Base-by-base conservation (phyloP, 2,888 invertebrate species). In the Melinaea menophilus region DNA sequence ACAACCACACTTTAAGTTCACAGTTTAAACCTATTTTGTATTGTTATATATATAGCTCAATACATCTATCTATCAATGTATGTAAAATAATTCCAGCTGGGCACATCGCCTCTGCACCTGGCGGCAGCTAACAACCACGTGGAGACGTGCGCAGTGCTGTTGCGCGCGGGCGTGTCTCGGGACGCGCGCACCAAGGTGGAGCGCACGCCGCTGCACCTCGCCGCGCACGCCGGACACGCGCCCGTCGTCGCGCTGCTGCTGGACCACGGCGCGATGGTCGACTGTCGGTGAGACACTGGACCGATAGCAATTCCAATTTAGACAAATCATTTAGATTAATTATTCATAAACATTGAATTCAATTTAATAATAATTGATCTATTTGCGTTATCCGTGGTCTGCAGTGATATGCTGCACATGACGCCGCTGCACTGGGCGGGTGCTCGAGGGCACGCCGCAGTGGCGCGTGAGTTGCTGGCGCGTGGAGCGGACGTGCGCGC, bases 351-450 rank as follows among this genome's bases (percentile, higher is more conserved):
- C 7, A 3, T 41, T 41, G 41, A 7, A 41, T 9, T 41, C 5
- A 37, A 9, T 9, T 41, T 1, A 7, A 9, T 2, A 41, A n/a
- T n/a, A n/a, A n/a, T 22, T 22, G 22, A 22, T 22, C 22, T 22
- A 22, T 22, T 22, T 22, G 22, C 22, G 22, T 22, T 22, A 22
- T 22, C 55, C 63, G 1, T 37, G 56, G 48, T 12, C 56, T 5
- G 68, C 73, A 74, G 85, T 66, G 89, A 90, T 83, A 80, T 88
- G 86, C 79, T 89, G 74, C 81, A 78, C 72, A 89, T 88, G 98
- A 98, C 98, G 54, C 97, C 98, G 48, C 91, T 98, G 63, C 98
- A 98, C 89, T 98, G 98, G 98, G 97, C 98, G 5, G 95, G 95
- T 54, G 96, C 96, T 86, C 94, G 95, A 75, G 94, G 95, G 0